Conservation (phyloP, 2,113 vertebrate species). For the Sula dactylatra region DNA sequence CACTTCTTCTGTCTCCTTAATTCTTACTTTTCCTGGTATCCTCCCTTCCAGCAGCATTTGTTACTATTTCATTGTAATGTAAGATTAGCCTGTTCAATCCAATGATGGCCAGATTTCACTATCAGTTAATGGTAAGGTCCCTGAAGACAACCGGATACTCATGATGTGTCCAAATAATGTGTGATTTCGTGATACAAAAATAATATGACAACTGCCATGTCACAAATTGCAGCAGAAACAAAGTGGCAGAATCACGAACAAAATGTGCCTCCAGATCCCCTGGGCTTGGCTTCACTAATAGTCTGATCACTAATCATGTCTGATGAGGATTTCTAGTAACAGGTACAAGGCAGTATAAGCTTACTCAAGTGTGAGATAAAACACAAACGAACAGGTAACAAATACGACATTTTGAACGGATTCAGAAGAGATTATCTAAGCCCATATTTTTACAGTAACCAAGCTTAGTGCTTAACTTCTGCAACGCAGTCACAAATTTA, state of each 20-base stretch:
- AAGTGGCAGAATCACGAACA: neutral
- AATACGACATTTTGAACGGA: neutral
- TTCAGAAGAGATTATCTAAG: neutral
- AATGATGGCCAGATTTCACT: neutral
- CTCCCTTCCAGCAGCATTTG: neutral
- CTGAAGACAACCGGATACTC: neutral
- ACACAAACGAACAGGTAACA: neutral
- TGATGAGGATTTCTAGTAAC: neutral
- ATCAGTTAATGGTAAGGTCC: neutral
- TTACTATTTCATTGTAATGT: neutral
- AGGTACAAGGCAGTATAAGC: neutral
- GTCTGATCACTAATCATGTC: neutral
- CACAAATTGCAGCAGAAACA: neutral
- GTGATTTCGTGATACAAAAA: neutral
- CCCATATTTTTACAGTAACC: neutral
- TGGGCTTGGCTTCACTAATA: neutral
- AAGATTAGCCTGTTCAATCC: neutral
- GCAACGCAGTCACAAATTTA: neutral
- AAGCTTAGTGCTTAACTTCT: neutral
- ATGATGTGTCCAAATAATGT: neutral
- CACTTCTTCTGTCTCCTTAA: neutral
- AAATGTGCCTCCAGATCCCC: neutral
- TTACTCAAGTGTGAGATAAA: neutral
- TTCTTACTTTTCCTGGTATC: neutral
- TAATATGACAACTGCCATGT: neutral